Evolutionary conservation across 2,797 vertebrate species (phyloP), one percentile per base, ranked within the genome.

Genomic region (Clarias pachynema): DNA sequence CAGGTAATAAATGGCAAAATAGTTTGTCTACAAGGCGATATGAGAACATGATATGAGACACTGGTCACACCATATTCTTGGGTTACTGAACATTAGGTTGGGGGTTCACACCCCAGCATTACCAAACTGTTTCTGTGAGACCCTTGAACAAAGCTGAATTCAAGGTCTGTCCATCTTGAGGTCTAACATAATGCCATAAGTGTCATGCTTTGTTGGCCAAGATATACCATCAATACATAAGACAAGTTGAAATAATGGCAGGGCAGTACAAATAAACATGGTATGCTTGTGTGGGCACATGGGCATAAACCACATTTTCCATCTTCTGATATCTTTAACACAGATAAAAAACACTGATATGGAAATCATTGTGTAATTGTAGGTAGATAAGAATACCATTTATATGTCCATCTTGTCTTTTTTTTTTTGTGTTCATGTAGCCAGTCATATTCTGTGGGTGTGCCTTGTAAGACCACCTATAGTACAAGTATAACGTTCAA

Each of bases 261-360:
- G n/a, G 3, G 62, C 4, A 5, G n/a, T 15, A 26, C 12, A 65
- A 65, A 26, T 66, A 31, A 31, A 31, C 26, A 31, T 0, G 5
- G 5, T 1, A 18, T 2, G 15, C 1, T 18, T 18, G 29, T 31
- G 65, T 68, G 31, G 29, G 1, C 63, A 66, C 14, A 66, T 15
- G 63, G 26, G 20, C 16, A 37, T 68, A 18, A 66, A 68, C 66
- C 66, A 68, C 66, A 68, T 68, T 68, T 65, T 68, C 66, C 65
- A 0, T 68, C 34, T 63, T n/a, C n/a, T 63, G 62, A 63, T 26
- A 26, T 20, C 9, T 44, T 44, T 44, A 44, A 44, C 40, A 44
- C 8, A 9, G 40, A 44, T 44, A 9, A 44, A 31, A 31, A 16
- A 34, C 1, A 12, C 44, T 49, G 44, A 49, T 16, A 18, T 34